Base-by-base conservation (phyloP, 30 jellyfish, hydroid and myxozoan species). In the Rhopilema esculentum region DNA sequence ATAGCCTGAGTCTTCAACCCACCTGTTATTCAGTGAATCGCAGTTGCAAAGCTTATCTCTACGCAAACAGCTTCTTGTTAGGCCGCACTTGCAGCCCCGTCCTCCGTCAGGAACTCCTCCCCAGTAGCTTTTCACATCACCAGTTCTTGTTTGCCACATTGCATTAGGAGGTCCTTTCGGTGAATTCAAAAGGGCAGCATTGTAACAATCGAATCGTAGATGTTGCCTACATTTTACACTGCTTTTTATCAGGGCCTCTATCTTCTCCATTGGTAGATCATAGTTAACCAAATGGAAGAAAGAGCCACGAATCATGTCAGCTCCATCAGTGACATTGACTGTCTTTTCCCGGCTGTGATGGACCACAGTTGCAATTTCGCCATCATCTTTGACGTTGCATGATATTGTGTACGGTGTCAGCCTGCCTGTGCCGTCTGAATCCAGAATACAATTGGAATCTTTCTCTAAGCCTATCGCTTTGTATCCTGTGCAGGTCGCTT, bases 101-200 rank as follows among this genome's bases (percentile, higher is more conserved):
- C 93, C 95, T 33, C 90, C 89, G 72, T 83, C 86, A 0, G 92
- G 93, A 15, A 94, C 98, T 50, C 97, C 98, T 57, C 96, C 98
- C 98, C 98, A 94, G 75, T 94, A 76, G 84, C 90, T 79, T 33
- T 85, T 84, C 23, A 78, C 75, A 0, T 77, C 89, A 1, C 96
- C 96, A 23, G 67, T 78, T 28, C 96, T 73, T 40, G 97, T 57
- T 61, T 71, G 76, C 98, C 98, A 94, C 61, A 40, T 88, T 1
- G 92, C 97, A 72, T 94, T 88, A 0, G 97, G 96, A 16, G 96
- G 96, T 8, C 97, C 98, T 1, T 20, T 16, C 22, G 98, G 98
- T 12, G 96, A 83, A 53, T 94, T 94, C 72, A 85, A 64, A 69
- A 88, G 70, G 26, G 90, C 89, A 9, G 94, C 87, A 69, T 89